Evolutionary conservation across 2,113 vertebrate species (phyloP).

Genomic region (Pelusios castaneus): DNA sequence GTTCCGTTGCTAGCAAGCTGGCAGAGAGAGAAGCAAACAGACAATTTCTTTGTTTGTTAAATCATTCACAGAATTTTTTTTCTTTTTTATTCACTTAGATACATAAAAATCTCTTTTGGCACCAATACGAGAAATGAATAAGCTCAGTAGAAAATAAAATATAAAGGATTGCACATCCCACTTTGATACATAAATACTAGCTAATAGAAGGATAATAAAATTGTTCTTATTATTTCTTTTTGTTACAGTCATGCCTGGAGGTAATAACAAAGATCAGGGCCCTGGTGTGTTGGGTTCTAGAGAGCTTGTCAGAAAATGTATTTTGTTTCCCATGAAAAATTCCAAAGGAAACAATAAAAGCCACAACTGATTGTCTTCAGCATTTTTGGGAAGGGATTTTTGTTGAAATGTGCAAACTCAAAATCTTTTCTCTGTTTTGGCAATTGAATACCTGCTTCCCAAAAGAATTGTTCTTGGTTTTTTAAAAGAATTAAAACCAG

Average conservation of each 20-base stretch:
- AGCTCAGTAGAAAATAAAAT: background rate
- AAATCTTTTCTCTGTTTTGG: background rate
- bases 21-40: background rate
- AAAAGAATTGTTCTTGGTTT: background rate
- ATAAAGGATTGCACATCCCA: background rate
- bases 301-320: background rate
- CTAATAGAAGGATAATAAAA: background rate
- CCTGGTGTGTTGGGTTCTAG: background rate
- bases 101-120: background rate
- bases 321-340: background rate
- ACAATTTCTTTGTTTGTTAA: background rate
- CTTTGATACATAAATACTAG: background rate
- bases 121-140: background rate
- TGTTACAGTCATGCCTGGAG: background rate
- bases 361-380: background rate
- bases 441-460: background rate
- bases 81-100: background rate
- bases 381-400: background rate
- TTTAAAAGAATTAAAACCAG: background rate
- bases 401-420: background rate
- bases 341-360: background rate
- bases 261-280: background rate
- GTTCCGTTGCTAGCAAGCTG: background rate
- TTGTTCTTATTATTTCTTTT: background rate
- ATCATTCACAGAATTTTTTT: background rate